Evolutionary conservation across 2,113 vertebrate species (phyloP), one percentile per base, ranked within the genome.

Genomic region (Psephotus haematonotus): DNA sequence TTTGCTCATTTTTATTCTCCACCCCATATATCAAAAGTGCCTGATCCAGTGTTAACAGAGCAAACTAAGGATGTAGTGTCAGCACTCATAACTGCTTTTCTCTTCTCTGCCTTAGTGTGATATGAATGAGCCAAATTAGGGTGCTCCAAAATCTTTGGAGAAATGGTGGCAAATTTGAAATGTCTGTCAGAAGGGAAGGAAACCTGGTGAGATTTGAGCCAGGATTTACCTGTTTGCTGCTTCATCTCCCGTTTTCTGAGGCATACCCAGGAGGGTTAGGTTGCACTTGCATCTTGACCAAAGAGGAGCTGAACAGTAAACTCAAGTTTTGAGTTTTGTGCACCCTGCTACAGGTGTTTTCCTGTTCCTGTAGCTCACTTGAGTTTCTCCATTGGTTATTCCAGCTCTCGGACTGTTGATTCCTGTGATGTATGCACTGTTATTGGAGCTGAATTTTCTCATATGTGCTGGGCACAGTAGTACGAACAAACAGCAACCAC

Each of bases 181-280:
- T 11, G 8, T 37, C 43, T 86, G 13, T 57, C 22, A 35, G 70
- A 60, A 60, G 20, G 12, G 39, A 81, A 64, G 23, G 18, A 86
- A 93, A 55, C 9, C 4, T 84, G 37, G 3, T 67, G 72, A 89
- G 10, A 37, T 81, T 64, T 64, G 80, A 82, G 62, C 25, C 6
- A 23, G n/a, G 25, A 88, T 17, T 72, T 72, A n/a, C 4, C 7
- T 39, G 9, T 55, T 90, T 60, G 44, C 63, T 90, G 39, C 23
- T 69, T 77, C 37, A 41, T 44, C 24, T 89, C 24, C 35, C 8
- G 18, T 79, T 86, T 60, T 82, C 57, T 10, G 4, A 85, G 70
- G 9, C 1, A 1, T 60, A 47, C 23, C 0, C 2, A 53, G 9
- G 24, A 49, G 16, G 16, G 16, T 29, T 65, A 43, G 19, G 23